Percentiles rank a stretch among this genome's conserved stretches.
These are phyloP conservation scores for Phycodurus eques DNA, from an alignment of 2,113 vertebrate species.

Conservation along the genomic window DNA sequence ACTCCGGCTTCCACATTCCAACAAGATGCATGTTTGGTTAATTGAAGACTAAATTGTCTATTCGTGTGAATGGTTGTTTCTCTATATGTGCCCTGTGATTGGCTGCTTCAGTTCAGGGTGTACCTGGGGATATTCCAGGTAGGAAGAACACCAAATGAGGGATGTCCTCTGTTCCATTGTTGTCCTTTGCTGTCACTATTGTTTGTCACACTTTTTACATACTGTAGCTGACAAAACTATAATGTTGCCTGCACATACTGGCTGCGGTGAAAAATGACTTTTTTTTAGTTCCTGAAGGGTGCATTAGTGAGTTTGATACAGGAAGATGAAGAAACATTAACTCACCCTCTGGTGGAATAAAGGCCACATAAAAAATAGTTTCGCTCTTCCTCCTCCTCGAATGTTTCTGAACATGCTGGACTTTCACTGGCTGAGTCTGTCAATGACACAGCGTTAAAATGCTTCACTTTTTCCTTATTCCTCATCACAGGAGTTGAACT, in stretches of 20 bases:
- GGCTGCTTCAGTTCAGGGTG: not conserved
- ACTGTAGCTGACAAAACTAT: not conserved
- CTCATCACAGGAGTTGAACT: slow-evolving; percentile 78
- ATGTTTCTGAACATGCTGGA: slow-evolving; percentile 11
- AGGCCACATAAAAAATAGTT: slow-evolving; percentile 32
- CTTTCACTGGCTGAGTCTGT: slow-evolving; percentile 25
- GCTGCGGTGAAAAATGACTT: not conserved
- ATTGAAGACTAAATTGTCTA: no score
- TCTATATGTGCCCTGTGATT: no score
- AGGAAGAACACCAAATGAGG: not conserved
- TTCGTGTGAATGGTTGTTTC: no score
- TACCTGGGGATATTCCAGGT: no score
- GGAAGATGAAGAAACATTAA: not conserved
- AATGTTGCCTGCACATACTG: no score
- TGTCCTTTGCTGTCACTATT: not conserved
- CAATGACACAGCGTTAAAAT: slow-evolving; percentile 27
- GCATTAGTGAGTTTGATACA: slow-evolving; percentile 5
- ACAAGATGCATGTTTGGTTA: no score
- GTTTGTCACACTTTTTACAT: not conserved
- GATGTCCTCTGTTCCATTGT: not conserved
- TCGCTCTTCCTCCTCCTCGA: slow-evolving; percentile 18
- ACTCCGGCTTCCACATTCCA: no score
- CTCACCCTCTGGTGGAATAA: slow-evolving; percentile 22
- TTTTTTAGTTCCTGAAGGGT: no score
- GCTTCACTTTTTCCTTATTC: slow-evolving; percentile 22